Percentiles rank a stretch among this genome's conserved stretches.
Evolutionary conservation across 1,140 invertebrate genomes (phyloP).

Genomic region (Ridgeia piscesae): DNA sequence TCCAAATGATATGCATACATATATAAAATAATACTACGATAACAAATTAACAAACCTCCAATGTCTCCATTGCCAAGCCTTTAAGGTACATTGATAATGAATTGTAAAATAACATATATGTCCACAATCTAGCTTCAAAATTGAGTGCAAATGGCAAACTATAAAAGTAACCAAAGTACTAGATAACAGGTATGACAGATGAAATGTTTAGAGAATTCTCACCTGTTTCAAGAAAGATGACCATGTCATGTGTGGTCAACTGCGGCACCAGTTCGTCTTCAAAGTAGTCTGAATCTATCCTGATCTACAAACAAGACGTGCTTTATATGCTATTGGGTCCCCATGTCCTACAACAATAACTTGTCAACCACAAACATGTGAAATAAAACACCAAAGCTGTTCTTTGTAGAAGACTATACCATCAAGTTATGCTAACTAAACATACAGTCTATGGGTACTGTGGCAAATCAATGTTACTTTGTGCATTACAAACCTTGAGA

Average conservation of each 20-base stretch:
- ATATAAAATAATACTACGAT: neutral
- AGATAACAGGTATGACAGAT: neutral
- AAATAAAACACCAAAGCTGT: neutral
- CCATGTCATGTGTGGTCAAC: constrained; percentile 15
- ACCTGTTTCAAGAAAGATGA: constrained; percentile 24
- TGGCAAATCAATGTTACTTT: neutral
- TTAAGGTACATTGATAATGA: neutral
- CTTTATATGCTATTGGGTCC: neutral
- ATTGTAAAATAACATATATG: neutral
- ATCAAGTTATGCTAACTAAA: neutral
- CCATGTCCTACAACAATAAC: neutral
- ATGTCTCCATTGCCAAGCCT: neutral
- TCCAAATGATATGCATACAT: neutral
- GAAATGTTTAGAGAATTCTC: neutral
- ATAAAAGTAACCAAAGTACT: neutral
- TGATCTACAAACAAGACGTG: neutral
- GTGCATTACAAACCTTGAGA: neutral
- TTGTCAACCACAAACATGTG: neutral
- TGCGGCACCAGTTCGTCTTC: constrained; percentile 14
- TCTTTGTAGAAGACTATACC: neutral
- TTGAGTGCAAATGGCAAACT: neutral
- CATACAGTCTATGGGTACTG: neutral
- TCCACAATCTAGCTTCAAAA: neutral
- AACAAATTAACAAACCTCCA: neutral
- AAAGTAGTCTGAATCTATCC: constrained; percentile 33